Conservation (phyloP, 35 echinoderm and acorn worm genomes). For the Heliocidaris erythrogramma region DNA sequence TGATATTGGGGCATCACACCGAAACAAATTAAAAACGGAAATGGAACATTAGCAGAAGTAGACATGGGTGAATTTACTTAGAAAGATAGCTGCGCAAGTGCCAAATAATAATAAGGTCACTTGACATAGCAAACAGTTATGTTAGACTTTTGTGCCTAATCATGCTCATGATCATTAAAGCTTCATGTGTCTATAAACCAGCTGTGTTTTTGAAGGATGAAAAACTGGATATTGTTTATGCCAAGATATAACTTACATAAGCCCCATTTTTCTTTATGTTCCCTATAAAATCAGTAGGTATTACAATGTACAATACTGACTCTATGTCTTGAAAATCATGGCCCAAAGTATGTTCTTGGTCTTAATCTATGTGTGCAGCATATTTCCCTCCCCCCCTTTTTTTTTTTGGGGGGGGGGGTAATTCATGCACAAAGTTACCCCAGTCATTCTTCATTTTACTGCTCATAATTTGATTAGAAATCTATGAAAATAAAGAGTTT, state of each 20-base stretch:
- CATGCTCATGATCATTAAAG: constrained; percentile 20
- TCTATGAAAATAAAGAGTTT: too few relatives aligned
- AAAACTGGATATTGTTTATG: background rate
- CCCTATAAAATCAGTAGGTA: too few relatives aligned
- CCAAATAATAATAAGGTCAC: background rate
- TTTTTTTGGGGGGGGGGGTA: too few relatives aligned
- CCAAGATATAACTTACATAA: background rate
- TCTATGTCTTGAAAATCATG: too few relatives aligned
- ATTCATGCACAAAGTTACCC: too few relatives aligned
- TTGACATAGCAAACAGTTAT: background rate
- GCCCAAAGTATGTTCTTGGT: too few relatives aligned
- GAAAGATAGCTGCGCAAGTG: background rate
- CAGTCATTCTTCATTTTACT: too few relatives aligned
- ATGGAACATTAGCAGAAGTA: background rate
- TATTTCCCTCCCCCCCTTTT: too few relatives aligned
- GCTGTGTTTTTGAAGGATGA: background rate
- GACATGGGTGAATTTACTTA: background rate
- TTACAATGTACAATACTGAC: too few relatives aligned
- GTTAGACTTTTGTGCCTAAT: background rate
- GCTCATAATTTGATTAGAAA: too few relatives aligned
- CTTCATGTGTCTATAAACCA: background rate
- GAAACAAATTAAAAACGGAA: background rate
- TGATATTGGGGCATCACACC: background rate
- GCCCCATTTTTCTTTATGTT: background rate
- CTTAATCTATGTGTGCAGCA: too few relatives aligned